Conservation (phyloP, 2,888 invertebrate genomes). For the Hirtodrosophila cameraria region DNA sequence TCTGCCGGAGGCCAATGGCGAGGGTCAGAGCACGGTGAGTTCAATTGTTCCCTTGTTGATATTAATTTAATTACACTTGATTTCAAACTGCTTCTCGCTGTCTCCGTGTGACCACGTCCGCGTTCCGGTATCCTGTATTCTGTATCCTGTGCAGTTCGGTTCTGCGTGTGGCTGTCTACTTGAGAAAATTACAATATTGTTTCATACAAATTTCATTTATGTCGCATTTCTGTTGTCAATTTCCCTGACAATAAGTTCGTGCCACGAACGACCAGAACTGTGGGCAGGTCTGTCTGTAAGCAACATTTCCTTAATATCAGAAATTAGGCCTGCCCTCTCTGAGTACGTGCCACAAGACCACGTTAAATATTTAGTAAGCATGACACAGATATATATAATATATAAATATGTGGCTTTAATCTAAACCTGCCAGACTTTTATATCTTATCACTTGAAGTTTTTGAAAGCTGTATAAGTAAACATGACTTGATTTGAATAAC, state of each 20-base stretch:
- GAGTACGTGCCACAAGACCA: conserved; percentile 33
- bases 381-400: conserved; percentile 19
- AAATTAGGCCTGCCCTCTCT: conserved; percentile 22
- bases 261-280: conserved; percentile 1
- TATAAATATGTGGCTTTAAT: conserved; percentile 13
- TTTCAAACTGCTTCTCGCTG: conserved; percentile 54
- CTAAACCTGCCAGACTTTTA: conserved; percentile 8
- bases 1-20: conserved; percentile 81
- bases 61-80: conserved; percentile 78
- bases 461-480: not conserved
- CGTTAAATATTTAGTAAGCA: conserved; percentile 44
- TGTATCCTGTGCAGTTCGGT: conserved; percentile 7
- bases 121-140: not conserved
- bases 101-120: conserved; percentile 19
- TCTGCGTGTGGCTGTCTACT: conserved; percentile 11
- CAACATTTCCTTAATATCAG: conserved; percentile 19
- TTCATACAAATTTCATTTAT: conserved; percentile 50
- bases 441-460: conserved; percentile 1
- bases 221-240: conserved; percentile 39
- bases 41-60: conserved; percentile 71
- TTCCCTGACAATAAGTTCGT: conserved; percentile 21
- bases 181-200: conserved; percentile 63
- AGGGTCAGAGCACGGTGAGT: conserved; percentile 83
- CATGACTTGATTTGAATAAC: conserved; percentile 3
- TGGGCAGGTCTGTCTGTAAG: not conserved